These are phyloP conservation scores for Agrilus mali DNA, from an alignment of 2,888 invertebrate genomes.

Conservation along the genomic window DNA sequence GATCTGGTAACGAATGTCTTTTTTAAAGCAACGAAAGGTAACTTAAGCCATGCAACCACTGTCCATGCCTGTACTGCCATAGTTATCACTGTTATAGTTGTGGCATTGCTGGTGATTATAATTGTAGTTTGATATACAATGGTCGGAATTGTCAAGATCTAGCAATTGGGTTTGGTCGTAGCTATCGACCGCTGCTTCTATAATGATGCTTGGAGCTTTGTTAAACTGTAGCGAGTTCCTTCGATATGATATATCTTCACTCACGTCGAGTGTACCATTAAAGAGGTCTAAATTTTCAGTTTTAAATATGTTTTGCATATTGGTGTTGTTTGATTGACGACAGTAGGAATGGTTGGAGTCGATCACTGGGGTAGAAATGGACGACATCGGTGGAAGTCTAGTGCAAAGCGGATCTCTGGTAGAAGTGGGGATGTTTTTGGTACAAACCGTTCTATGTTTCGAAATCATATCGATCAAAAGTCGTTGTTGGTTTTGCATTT, in stretches of 20 bases:
- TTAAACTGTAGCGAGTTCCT: constrained; percentile 19
- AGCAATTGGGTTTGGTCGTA: constrained; percentile 43
- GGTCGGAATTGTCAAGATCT: constrained; percentile 35
- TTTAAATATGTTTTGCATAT: constrained; percentile 12
- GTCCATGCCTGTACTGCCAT: constrained; percentile 41
- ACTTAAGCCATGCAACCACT: constrained; percentile 50
- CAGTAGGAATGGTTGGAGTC: constrained; percentile 27
- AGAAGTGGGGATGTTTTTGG: constrained; percentile 32
- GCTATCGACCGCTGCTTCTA: constrained; percentile 38
- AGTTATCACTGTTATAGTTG: constrained; percentile 43
- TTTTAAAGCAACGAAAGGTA: constrained; percentile 5
- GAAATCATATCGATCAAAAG: constrained; percentile 69
- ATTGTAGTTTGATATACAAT: constrained; percentile 17
- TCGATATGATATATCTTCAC: constrained; percentile 16
- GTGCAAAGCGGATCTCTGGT: constrained; percentile 23
- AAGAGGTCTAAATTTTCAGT: constrained; percentile 19
- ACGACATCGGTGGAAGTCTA: constrained; percentile 26
- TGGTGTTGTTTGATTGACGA: constrained; percentile 18
- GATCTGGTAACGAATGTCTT: constrained; percentile 30
- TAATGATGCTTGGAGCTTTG: constrained; percentile 35
- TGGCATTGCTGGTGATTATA: constrained; percentile 40
- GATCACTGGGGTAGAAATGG: constrained; percentile 21
- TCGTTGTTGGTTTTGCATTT: constrained; percentile 65
- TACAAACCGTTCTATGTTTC: constrained; percentile 59
- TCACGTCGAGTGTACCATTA: constrained; percentile 20